Evolutionary conservation across 2,888 invertebrate species (phyloP).

Genomic region (Xestobium rufovillosum): DNA sequence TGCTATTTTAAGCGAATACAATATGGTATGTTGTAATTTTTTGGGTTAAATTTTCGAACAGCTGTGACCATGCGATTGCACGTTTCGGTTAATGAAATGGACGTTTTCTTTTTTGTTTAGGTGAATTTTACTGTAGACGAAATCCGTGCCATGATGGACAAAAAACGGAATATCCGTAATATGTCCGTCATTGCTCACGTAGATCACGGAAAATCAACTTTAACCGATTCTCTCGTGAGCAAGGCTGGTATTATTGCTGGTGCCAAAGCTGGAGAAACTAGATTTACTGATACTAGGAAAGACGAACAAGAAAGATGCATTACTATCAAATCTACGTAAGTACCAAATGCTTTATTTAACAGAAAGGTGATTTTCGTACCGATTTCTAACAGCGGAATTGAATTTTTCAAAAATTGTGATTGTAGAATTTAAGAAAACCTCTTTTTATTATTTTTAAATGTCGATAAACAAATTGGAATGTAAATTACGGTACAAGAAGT

Average conservation of each 20-base stretch:
- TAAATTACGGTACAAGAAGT: no score
- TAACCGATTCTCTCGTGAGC: conserved; percentile 98
- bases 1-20: neutral
- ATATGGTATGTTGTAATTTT: neutral
- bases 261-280: conserved; percentile 96
- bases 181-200: conserved; percentile 99
- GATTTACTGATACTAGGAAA: conserved; percentile 99
- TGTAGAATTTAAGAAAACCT: neutral
- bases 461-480: no score
- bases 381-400: neutral
- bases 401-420: neutral
- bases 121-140: conserved; percentile 99
- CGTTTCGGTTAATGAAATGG: neutral
- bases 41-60: neutral
- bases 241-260: conserved; percentile 99
- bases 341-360: no score
- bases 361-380: no score
- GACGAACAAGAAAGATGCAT: conserved; percentile 99
- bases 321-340: conserved; percentile 99
- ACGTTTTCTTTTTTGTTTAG: conserved; percentile 47
- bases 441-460: no score
- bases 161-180: conserved; percentile 98
- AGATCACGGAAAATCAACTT: conserved; percentile 99
- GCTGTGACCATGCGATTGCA: neutral
- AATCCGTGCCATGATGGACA: conserved; percentile 99